phyloP scores from a whole-genome alignment of 2,797 vertebrate genomes.

The Coccyzus lansbergi region DNA sequence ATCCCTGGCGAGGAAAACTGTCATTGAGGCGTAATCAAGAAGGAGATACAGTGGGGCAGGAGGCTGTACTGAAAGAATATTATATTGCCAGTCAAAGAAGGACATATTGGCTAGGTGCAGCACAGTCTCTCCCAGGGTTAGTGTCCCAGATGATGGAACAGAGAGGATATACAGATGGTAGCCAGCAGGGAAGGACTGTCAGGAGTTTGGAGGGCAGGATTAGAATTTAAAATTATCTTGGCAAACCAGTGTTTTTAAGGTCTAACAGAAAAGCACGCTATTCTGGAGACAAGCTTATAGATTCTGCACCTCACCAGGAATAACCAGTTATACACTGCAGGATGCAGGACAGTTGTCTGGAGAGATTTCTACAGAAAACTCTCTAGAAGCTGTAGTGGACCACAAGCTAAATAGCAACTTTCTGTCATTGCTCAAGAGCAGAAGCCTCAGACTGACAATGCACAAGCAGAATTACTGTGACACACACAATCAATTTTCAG shows the following conservation, averaged over 20 bases:
- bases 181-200: conserved; percentile 64
- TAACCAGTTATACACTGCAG: not conserved
- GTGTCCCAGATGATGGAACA: conserved; percentile 28
- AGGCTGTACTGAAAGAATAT: not conserved
- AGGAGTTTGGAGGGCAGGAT: conserved; percentile 53
- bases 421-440: not conserved
- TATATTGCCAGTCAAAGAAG: not conserved
- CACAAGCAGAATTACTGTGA: not conserved
- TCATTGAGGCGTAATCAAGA: not conserved
- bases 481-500: not conserved
- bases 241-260: conserved; percentile 24
- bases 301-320: not conserved
- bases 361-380: not conserved
- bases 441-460: not conserved
- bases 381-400: not conserved
- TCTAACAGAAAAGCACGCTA: not conserved
- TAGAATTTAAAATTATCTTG: conserved; percentile 52
- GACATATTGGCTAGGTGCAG: conserved; percentile 14
- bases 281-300: not conserved
- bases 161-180: conserved; percentile 68
- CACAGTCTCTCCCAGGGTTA: conserved; percentile 6
- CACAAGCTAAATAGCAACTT: not conserved
- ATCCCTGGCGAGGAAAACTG: not conserved
- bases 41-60: not conserved
- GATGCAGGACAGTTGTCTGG: not conserved